Conservation (phyloP, 1,140 invertebrate species). For the Drosophila santomea region DNA sequence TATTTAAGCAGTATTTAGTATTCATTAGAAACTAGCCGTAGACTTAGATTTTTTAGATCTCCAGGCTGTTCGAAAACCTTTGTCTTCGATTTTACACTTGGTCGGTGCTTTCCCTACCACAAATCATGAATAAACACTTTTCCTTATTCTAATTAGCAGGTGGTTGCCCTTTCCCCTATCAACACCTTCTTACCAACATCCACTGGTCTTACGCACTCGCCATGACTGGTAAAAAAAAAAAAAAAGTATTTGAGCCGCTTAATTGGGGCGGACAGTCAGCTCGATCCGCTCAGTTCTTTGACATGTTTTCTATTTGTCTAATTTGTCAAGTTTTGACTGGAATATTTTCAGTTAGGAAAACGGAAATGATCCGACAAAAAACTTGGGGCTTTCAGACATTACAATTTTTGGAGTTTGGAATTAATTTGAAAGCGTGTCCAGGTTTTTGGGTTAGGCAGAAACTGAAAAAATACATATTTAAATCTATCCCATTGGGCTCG, state of each 20-base stretch:
- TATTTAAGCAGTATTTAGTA: no score
- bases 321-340: constrained; percentile 69
- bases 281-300: constrained; percentile 69
- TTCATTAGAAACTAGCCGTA: no score
- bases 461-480: constrained; percentile 54
- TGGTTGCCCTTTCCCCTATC: constrained; percentile 11
- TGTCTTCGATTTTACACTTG: no score
- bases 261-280: constrained; percentile 58
- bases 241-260: constrained; percentile 54
- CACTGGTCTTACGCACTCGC: constrained; percentile 70
- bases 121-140: constrained; percentile 65
- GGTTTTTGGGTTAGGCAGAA: constrained; percentile 2
- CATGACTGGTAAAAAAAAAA: constrained; percentile 56
- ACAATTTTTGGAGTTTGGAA: constrained; percentile 3
- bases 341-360: constrained; percentile 32
- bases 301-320: constrained; percentile 83
- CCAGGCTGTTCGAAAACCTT: not conserved
- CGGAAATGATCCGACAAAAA: constrained; percentile 75
- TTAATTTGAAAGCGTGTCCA: constrained; percentile 60
- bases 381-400: constrained; percentile 30
- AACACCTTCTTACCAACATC: constrained; percentile 24
- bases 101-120: not conserved
- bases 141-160: constrained; percentile 78
- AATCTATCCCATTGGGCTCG: constrained; percentile 68
- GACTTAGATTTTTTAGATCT: no score